Evolutionary conservation across 2,797 vertebrate genomes (phyloP), one percentile per base, ranked within the genome.

Genomic region (Capromys pilorides): DNA sequence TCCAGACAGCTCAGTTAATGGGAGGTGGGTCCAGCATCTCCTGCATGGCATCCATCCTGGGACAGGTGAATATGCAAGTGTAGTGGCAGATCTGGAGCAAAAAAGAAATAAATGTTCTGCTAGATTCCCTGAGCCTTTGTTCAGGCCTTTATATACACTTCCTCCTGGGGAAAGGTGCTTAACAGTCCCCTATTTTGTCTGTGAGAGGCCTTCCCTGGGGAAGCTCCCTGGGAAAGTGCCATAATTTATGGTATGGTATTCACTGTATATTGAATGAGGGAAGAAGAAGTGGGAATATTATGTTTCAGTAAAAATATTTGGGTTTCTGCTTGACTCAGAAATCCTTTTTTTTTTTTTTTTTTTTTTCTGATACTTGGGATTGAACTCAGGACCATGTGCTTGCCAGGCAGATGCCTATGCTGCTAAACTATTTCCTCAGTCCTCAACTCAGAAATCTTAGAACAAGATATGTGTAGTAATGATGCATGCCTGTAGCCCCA

Each of bases 311-410:
- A 59, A 28, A 77, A 49, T 66, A 66, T 91, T 87, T 90, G 62
- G n/a, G 19, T 51, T 83, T 94, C 79, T 79, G 75, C 22, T 87
- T 51, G 84, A 94, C 39, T 75, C 36, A 62, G 64, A 94, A 81
- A 10, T 45, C 4, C 45, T 49, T 16, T 51, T 79, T 57, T 51
- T 54, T 54, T 54, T 54, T 54, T 12, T 54, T 54, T 54, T 54
- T 13, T 13, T 18, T 57, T 57, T 18, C 54, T 57, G 54, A 14
- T 57, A 18, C 54, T 57, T 57, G 54, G 9, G 54, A 57, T 57
- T 57, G 54, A 57, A 57, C 54, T 57, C 54, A 57, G 54, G 54
- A 57, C 54, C 16, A 57, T 57, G 16, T 57, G 16, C 54, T 57
- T 57, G 54, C 54, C 16, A 57, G 54, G 54, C 16, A 57, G 54